phyloP scores from a whole-genome alignment of 2,113 vertebrate species.

The Megaptera novaeangliae region DNA sequence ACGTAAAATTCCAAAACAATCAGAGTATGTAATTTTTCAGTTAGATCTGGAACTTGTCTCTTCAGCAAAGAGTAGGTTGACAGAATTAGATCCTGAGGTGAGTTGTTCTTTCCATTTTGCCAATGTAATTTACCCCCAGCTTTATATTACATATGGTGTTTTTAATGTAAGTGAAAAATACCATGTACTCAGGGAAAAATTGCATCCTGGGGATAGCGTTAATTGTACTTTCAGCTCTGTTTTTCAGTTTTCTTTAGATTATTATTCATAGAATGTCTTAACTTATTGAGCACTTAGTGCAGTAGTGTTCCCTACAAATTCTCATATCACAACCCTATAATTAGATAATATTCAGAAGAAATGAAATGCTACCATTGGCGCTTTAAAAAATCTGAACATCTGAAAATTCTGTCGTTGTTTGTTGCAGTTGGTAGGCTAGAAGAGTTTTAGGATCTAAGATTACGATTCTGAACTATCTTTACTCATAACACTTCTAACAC shows the following conservation, averaged over 20 bases:
- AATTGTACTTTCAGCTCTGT: not conserved
- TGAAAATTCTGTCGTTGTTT: not conserved
- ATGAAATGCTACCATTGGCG: not conserved
- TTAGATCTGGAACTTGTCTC: not conserved
- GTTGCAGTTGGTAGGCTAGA: not conserved
- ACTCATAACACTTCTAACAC: not conserved
- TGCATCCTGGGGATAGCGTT: not conserved
- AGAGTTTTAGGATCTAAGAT: conserved; percentile 8
- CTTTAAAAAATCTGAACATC: not conserved
- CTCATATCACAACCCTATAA: not conserved
- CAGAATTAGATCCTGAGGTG: not conserved
- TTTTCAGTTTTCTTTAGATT: not conserved
- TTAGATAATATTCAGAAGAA: conserved; percentile 20
- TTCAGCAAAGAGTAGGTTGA: not conserved
- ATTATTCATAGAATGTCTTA: not conserved
- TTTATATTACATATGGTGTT: not conserved
- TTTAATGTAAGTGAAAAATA: not conserved
- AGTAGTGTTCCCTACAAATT: not conserved
- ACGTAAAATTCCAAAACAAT: not conserved
- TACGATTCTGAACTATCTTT: not conserved
- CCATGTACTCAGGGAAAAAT: not conserved
- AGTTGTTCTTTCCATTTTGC: not conserved
- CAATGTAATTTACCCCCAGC: not conserved
- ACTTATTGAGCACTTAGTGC: not conserved
- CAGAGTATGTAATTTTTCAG: not conserved